phyloP scores from a whole-genome alignment of 2,797 vertebrate genomes.

The Brachyalestes nurse region DNA sequence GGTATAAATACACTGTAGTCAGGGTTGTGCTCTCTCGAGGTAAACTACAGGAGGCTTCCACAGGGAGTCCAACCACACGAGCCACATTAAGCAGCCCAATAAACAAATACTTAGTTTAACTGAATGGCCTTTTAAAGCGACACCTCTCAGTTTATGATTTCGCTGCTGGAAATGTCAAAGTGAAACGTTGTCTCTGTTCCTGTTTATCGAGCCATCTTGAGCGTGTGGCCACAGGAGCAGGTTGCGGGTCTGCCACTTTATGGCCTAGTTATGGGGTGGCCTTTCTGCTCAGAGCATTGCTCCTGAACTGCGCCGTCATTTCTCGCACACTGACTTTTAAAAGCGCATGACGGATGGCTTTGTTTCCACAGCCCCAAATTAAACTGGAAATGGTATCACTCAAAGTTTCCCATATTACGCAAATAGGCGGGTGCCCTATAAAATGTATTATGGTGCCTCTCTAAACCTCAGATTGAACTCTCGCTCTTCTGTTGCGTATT shows the following conservation, averaged over 20 bases:
- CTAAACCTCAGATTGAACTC: conserved; percentile 76
- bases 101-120: conserved; percentile 72
- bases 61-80: conserved; percentile 52
- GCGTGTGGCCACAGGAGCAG: conserved; percentile 59
- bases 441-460: conserved; percentile 67
- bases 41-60: conserved; percentile 42
- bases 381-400: conserved; percentile 74
- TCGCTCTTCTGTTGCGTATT: conserved; percentile 72
- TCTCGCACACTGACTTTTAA: conserved; percentile 77
- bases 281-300: conserved; percentile 76
- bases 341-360: conserved; percentile 72
- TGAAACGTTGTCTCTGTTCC: conserved; percentile 56
- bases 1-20: conserved; percentile 36
- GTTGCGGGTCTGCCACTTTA: conserved; percentile 67
- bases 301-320: conserved; percentile 71
- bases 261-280: conserved; percentile 71
- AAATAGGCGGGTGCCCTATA: conserved; percentile 75
- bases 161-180: conserved; percentile 74
- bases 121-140: conserved; percentile 71
- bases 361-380: conserved; percentile 67
- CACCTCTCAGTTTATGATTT: conserved; percentile 67
- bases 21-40: conserved; percentile 46
- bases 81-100: conserved; percentile 54
- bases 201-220: conserved; percentile 76
- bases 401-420: conserved; percentile 70